Evolutionary conservation across 2,113 vertebrate species (phyloP), one percentile per base, ranked within the genome.

Genomic region (Colossoma macropomum): DNA sequence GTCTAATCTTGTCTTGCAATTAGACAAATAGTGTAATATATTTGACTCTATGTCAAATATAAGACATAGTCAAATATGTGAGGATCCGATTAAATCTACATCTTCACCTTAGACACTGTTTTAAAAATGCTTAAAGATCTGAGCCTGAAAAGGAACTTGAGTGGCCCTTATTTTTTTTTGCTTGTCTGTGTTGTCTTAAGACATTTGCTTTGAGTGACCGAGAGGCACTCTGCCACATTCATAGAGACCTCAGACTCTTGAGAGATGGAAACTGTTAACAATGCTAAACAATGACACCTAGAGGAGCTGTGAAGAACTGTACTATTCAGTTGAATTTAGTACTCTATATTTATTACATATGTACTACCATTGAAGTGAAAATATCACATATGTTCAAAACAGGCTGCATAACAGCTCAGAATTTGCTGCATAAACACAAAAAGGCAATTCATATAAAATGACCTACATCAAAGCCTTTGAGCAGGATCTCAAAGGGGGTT

Each of bases 181-280:
- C 34, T 38, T 38, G 34, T 4, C 34, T 9, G 10, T 23, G 56
- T 28, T 41, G 16, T 77, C 73, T 73, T 76, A 60, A 54, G 45
- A 62, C 56, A 66, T 59, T 79, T 74, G 78, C 59, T 78, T 72
- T 45, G 21, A 50, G 70, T 71, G 27, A 56, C 56, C 82, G 59
- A 23, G 15, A 76, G 79, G 63, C 70, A 66, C 38, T 32, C 50
- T 75, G 65, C 27, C 32, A 69, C 62, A 74, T 63, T 79, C 32
- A 66, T 19, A 28, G 60, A 13, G 27, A 9, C 62, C 7, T 32
- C 23, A 66, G 30, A 30, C 62, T 50, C 38, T 45, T 52, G 41
- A 79, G 77, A 66, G 25, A 34, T 52, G 63, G 13, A 68, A 68
- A 32, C 45, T 13, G n/a, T 48, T 48, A 19, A n/a, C n/a, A n/a